Evolutionary conservation across 2,888 invertebrate genomes (phyloP), one percentile per base, ranked within the genome.

Genomic region (Octodonta nipae): DNA sequence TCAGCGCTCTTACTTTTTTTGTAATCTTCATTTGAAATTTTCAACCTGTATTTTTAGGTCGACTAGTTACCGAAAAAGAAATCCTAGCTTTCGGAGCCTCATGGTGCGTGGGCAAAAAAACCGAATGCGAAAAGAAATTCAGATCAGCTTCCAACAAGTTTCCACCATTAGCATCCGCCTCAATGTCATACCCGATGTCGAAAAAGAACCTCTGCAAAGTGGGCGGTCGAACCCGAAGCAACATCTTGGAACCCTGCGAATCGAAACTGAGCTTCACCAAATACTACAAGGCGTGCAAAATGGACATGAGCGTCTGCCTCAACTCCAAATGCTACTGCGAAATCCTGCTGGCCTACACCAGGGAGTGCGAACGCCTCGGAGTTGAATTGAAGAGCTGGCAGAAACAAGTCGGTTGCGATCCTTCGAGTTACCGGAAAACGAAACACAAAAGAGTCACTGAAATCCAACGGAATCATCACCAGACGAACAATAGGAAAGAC

Each of bases 311-410:
- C 55, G 85, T 87, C 52, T 92, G 91, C 58, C 76, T 82, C 2
- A 71, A 72, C 8, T 71, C 73, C 35, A 70, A 73, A 50, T 92
- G 92, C 50, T 84, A 88, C 56, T 92, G 92, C 60, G 87, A 89
- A 45, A 82, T 87, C 38, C 77, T 91, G 51, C 76, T 79, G 33
- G 91, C 91, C 2, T 92, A 91, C 55, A 83, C 84, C 1, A 76
- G 86, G 43, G 87, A 87, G 58, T 92, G 92, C 55, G 70, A 77
- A 40, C 68, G 87, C 13, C 60, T 82, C 24, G 87, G 87, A 0
- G 78, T 80, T 1, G 67, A 71, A 37, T 64, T 84, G 28, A 66
- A 66, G 1, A 70, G 77, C 42, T 89, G 88, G 88, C 69, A 77
- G 37, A 66, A 67, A 28, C 66, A 70, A 28, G 36, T 38, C 4